Conservation (phyloP, 2,113 vertebrate genomes). For the Dromas ardeola region DNA sequence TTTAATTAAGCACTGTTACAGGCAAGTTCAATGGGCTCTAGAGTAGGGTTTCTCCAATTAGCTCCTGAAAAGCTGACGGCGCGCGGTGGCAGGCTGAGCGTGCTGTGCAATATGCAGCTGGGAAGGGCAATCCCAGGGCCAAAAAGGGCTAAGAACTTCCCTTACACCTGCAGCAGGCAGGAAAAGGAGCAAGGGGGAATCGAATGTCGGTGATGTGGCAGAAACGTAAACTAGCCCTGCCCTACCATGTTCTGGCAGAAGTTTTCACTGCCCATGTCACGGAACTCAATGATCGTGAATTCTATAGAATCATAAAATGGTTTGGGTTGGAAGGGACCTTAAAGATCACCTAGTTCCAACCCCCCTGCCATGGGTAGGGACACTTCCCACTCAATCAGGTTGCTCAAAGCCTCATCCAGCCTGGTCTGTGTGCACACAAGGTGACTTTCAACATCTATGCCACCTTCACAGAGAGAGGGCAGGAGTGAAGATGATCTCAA, state of each 20-base stretch:
- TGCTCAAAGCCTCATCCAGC: too few species aligned
- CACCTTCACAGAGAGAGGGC: not conserved
- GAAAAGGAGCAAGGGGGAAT: not conserved
- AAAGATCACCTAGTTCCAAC: too few species aligned
- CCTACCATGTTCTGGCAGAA: not conserved
- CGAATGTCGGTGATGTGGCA: not conserved
- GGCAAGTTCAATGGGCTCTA: slow-evolving; percentile 73
- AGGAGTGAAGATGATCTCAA: not conserved
- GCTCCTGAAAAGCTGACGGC: slow-evolving; percentile 54
- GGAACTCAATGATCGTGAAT: not conserved
- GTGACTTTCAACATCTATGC: not conserved
- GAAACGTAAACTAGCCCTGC: not conserved
- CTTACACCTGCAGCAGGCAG: not conserved
- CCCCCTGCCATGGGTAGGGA: too few species aligned
- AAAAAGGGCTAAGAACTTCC: not conserved
- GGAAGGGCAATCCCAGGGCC: not conserved
- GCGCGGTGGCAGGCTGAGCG: slow-evolving; percentile 18
- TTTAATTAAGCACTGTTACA: slow-evolving; percentile 78
- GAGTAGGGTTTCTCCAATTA: slow-evolving; percentile 73
- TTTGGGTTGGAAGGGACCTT: too few species aligned
- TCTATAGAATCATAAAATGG: not conserved
- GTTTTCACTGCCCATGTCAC: not conserved
- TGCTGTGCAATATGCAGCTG: not conserved
- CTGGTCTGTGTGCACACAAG: not conserved
- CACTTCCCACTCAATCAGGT: too few species aligned